Percentiles rank a stretch among this genome's conserved stretches.
Evolutionary conservation across 2,113 vertebrate species (phyloP).

Genomic region (Mungos mungo): DNA sequence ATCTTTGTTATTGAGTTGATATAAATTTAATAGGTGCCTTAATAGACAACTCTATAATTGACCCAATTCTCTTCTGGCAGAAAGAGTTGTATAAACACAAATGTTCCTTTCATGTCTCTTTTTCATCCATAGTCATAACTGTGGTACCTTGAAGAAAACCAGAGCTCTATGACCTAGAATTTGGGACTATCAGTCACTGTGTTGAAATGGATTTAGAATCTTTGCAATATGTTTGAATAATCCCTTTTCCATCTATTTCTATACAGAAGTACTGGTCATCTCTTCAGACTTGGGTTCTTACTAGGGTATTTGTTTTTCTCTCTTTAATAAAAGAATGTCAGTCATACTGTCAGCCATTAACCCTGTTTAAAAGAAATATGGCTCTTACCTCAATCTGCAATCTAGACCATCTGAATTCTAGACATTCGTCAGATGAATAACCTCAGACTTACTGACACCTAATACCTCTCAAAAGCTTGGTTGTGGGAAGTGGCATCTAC

Average conservation of each 20-base stretch:
- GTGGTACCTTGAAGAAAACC: not conserved
- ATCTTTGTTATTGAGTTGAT: not conserved
- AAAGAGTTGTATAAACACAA: not conserved
- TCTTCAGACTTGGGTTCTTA: not conserved
- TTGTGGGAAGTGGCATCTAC: not conserved
- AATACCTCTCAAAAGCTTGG: not conserved
- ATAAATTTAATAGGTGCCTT: not conserved
- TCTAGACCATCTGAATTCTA: not conserved
- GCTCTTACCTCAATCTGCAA: not conserved
- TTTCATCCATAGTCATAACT: not conserved
- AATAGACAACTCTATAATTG: not conserved
- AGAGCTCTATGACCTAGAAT: not conserved
- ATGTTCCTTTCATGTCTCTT: not conserved
- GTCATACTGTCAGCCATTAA: not conserved
- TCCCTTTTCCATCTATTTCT: not conserved
- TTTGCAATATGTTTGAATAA: not conserved
- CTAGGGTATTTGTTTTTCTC: not conserved
- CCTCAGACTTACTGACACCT: not conserved
- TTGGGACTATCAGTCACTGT: not conserved
- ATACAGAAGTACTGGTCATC: not conserved
- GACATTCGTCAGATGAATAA: not conserved
- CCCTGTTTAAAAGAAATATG: not conserved
- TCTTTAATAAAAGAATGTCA: not conserved
- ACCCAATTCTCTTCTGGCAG: not conserved
- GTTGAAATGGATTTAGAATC: not conserved